Conservation (phyloP, 2,888 invertebrate species). For the Crepidodera aurea region DNA sequence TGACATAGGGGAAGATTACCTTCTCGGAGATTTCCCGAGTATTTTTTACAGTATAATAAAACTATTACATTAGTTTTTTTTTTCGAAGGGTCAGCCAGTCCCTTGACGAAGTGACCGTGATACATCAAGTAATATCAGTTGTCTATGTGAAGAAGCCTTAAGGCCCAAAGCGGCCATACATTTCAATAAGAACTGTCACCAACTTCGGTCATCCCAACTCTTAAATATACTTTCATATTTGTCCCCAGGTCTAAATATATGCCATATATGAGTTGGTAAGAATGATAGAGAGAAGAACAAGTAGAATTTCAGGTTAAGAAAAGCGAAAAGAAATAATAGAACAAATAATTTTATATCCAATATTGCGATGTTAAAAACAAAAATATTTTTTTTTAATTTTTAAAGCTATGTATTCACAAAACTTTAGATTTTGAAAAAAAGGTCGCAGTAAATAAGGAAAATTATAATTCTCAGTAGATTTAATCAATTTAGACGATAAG, state of each 20-base stretch:
- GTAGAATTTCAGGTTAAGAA: too few species aligned
- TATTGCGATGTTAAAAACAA: too few species aligned
- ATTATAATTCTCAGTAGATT: too few species aligned
- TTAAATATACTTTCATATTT: conserved; percentile 41
- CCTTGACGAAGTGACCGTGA: conserved; percentile 62
- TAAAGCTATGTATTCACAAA: too few species aligned
- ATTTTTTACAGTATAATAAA: conserved; percentile 59
- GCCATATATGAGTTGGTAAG: neutral
- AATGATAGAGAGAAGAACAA: too few species aligned
- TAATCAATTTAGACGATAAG: too few species aligned
- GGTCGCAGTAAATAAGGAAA: too few species aligned
- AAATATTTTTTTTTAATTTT: too few species aligned
- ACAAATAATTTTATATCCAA: too few species aligned
- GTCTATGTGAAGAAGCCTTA: conserved; percentile 58
- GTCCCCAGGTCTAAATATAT: conserved; percentile 32
- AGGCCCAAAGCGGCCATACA: conserved; percentile 60
- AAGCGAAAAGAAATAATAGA: too few species aligned
- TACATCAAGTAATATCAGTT: conserved; percentile 64
- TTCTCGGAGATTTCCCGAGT: conserved; percentile 37
- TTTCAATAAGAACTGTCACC: conserved; percentile 62
- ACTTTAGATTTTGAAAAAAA: too few species aligned
- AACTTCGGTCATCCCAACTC: conserved; percentile 30
- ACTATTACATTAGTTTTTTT: conserved; percentile 63
- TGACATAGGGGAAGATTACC: conserved; percentile 35
- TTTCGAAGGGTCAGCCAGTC: conserved; percentile 55